phyloP scores from a whole-genome alignment of 2,797 vertebrate genomes.

The Glossophaga mutica region DNA sequence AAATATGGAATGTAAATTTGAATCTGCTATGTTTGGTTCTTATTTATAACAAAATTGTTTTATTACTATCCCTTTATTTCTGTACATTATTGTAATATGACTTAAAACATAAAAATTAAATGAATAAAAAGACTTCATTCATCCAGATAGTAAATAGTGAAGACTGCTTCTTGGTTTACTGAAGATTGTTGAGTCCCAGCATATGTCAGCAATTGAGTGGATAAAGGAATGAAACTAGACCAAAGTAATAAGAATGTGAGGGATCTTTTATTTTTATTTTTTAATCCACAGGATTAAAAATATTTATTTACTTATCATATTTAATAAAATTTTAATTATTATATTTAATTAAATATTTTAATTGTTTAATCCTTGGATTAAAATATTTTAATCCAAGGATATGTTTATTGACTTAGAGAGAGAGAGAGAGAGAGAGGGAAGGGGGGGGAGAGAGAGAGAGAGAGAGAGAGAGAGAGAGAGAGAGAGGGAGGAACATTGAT shows the following conservation, averaged over 20 bases:
- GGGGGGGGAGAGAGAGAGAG: no score
- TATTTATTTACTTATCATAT: no score
- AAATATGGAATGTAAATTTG: background rate
- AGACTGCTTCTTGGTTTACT: background rate
- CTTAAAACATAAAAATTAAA: background rate
- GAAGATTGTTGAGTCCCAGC: background rate
- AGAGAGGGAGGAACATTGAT: no score
- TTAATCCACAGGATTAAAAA: no score
- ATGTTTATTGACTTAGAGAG: background rate
- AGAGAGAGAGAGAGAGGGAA: no score
- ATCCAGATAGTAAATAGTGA: background rate
- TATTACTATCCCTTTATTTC: background rate
- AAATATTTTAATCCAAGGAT: no score
- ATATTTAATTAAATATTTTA: no score
- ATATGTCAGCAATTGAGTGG: background rate
- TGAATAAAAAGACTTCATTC: background rate
- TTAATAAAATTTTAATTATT: no score
- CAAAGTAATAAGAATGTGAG: background rate
- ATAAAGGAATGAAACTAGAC: background rate
- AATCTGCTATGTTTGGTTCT: constrained; percentile 4
- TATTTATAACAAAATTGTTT: background rate
- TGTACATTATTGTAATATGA: background rate
- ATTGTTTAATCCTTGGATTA: no score
- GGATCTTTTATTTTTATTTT: background rate
- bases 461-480: no score